Percentiles rank a stretch among this genome's conserved stretches.
phyloP scores from a whole-genome alignment of 1,140 invertebrate genomes.

The Drosophila cardini region DNA sequence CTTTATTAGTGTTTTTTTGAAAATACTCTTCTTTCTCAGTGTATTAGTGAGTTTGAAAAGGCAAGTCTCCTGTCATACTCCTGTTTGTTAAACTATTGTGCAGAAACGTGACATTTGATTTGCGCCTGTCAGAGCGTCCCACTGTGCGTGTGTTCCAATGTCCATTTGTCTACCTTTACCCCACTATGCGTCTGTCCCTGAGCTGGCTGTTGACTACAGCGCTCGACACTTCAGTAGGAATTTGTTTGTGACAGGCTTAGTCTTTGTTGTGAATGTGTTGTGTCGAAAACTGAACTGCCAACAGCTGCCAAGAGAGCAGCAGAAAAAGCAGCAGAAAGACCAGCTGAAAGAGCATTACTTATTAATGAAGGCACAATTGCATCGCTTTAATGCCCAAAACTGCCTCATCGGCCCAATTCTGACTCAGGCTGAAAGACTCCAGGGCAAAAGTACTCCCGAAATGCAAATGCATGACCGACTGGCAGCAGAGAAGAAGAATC shows the following conservation, averaged over 20 bases:
- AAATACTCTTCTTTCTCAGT: no score
- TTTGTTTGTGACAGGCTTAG: constrained; percentile 7
- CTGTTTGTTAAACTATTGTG: constrained; percentile 24
- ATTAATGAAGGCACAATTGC: constrained; percentile 19
- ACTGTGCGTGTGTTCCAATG: no score
- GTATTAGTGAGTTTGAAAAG: no score
- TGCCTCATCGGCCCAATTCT: not conserved
- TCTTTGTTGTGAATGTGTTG: constrained; percentile 18
- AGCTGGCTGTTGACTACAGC: constrained; percentile 23
- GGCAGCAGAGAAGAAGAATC: constrained; percentile 37
- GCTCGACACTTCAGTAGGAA: constrained; percentile 29
- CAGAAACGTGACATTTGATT: constrained; percentile 67
- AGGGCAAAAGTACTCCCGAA: constrained; percentile 35
- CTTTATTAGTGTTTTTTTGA: no score
- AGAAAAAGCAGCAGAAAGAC: not conserved
- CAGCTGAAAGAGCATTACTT: constrained; percentile 13
- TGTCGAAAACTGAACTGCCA: constrained; percentile 28
- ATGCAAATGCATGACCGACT: constrained; percentile 71
- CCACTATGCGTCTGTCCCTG: constrained; percentile 6
- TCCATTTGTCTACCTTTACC: no score
- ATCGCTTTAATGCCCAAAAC: constrained; percentile 46
- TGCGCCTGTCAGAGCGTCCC: constrained; percentile 48
- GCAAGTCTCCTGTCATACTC: not conserved
- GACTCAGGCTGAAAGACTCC: not conserved
- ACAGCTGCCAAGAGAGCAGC: not conserved